Evolutionary conservation across 2,113 vertebrate genomes (phyloP), one percentile per base, ranked within the genome.

Genomic region (Recurvirostra avosetta): DNA sequence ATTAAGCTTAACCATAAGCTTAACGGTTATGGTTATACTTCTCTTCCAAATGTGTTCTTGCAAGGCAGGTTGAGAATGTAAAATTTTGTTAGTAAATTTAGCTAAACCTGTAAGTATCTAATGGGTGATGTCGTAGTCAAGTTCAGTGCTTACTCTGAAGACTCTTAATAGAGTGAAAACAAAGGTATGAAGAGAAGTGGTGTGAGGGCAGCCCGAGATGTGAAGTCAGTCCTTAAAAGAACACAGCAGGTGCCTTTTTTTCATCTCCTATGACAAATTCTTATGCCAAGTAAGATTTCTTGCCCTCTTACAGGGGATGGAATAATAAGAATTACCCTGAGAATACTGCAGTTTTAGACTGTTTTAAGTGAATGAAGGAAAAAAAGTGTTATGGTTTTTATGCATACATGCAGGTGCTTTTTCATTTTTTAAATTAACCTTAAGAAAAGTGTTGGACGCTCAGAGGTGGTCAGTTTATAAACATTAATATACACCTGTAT

Each of bases 331-430:
- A 59, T 63, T 88, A 62, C 30, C 7, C 11, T 50, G 40, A 59
- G 26, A 29, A 43, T 59, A 47, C 10, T 27, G 15, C 3, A 23
- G 21, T 5, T 65, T 70, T 68, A 53, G 11, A 36, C 10, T 83
- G 25, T 8, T 75, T 55, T 38, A 71, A 73, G 40, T n/a, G 16
- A 55, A 8, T 36, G 32, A 73, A 66, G 26, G 52, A 27, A 45
- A 36, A 21, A 45, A 71, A 8, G 9, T 10, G 30, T 67, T 72
- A 4, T 13, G 22, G 5, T 1, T 59, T 67, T 84, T 84, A 45
- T 15, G 50, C 4, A 18, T 56, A 47, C 0, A 0, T 43, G 34
- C 26, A 18, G 0, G 1, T 61, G 49, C 15, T 71, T 75, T 75
- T 87, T 59, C 3, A 27, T 32, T 83, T 92, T 88, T 63, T 25